Conservation (phyloP, 2,888 invertebrate genomes). For the Melikaiella ostensackeni region DNA sequence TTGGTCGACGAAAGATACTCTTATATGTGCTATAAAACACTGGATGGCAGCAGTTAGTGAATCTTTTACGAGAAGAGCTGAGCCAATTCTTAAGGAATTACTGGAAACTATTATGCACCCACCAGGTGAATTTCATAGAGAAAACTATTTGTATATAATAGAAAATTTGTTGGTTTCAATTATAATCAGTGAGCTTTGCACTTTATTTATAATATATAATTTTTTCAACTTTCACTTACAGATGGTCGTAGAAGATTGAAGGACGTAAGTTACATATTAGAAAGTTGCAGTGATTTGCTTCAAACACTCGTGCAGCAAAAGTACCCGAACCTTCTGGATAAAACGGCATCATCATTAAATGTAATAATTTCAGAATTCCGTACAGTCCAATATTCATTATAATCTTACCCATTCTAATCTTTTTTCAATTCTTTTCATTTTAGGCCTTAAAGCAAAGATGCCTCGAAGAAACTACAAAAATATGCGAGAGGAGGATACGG, state of each 20-base stretch:
- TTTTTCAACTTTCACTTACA: conserved; percentile 42
- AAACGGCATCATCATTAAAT: conserved; percentile 56
- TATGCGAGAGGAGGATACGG: conserved; percentile 56
- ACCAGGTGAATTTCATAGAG: conserved; percentile 55
- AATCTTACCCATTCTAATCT: conserved; percentile 28
- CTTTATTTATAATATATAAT: conserved; percentile 24
- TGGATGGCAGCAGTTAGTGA: conserved; percentile 75
- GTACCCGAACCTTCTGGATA: conserved; percentile 58
- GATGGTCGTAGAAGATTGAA: conserved; percentile 61
- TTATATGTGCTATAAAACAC: conserved; percentile 73
- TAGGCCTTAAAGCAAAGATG: conserved; percentile 63
- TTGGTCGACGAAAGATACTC: conserved; percentile 67
- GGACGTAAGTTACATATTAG: conserved; percentile 62
- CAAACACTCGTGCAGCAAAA: conserved; percentile 64
- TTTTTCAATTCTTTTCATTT: conserved; percentile 36
- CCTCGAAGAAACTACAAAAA: conserved; percentile 50
- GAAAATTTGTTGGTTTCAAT: not conserved
- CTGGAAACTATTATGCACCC: conserved; percentile 53
- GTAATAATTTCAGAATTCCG: conserved; percentile 51
- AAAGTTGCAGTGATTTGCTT: conserved; percentile 63
- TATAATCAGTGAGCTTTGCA: not conserved
- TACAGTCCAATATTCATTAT: not conserved
- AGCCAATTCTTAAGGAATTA: conserved; percentile 61
- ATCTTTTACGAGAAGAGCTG: conserved; percentile 63
- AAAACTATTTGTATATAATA: conserved; percentile 23